Evolutionary conservation across 2,888 invertebrate genomes (phyloP).

Genomic region (Aromia moschata): DNA sequence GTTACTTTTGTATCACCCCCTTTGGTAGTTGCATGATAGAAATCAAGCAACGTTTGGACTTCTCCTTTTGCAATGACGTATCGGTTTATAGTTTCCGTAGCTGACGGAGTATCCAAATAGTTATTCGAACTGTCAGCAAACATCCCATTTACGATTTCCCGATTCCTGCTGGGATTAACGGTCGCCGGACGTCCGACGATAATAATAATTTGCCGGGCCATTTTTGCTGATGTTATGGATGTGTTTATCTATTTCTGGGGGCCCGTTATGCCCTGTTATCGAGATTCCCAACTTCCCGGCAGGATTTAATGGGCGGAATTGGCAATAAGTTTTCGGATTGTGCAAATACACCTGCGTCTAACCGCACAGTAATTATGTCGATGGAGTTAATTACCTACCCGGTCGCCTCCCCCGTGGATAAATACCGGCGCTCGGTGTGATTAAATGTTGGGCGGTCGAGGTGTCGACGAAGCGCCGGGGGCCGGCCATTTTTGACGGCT

Average conservation of each 20-base stretch:
- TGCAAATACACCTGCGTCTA: conserved; percentile 27
- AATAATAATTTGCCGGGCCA: background rate
- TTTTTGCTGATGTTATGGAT: background rate
- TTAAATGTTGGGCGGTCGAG: background rate
- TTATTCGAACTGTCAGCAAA: background rate
- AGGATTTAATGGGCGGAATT: conserved; percentile 28
- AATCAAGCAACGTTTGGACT: too few relatives aligned
- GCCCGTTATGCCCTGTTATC: too few relatives aligned
- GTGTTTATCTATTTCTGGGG: too few relatives aligned
- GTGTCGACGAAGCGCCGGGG: too few relatives aligned
- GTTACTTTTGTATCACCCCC: too few relatives aligned
- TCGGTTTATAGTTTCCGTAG: too few relatives aligned
- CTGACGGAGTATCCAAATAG: too few relatives aligned
- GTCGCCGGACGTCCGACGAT: background rate
- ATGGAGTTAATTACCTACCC: conserved; percentile 17
- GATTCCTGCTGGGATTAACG: background rate
- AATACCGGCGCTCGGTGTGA: background rate
- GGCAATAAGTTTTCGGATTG: conserved; percentile 31
- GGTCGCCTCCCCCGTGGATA: conserved; percentile 6
- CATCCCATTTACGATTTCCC: background rate
- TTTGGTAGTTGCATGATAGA: too few relatives aligned
- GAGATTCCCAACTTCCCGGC: background rate
- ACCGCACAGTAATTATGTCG: conserved; percentile 21
- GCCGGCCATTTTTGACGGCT: too few relatives aligned
- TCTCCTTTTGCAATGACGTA: too few relatives aligned